Evolutionary conservation across 2,797 vertebrate genomes (phyloP).

Genomic region (Telmatherina bonti): DNA sequence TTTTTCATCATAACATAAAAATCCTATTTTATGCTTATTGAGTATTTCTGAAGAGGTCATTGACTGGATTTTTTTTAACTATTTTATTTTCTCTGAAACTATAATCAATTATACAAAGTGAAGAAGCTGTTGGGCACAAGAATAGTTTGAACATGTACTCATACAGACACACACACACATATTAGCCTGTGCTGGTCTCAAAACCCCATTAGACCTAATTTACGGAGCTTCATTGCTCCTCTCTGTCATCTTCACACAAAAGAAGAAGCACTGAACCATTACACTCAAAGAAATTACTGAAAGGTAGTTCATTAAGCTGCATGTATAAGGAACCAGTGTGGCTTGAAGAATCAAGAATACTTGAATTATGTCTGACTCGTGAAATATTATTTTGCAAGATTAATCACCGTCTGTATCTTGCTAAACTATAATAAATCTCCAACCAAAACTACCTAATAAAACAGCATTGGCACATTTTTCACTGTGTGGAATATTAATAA

Average conservation of each 20-base stretch:
- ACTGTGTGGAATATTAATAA: too few relatives aligned
- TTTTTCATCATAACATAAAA: not conserved
- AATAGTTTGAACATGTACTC: conserved; percentile 11
- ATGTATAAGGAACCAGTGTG: not conserved
- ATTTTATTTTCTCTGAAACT: conserved; percentile 4
- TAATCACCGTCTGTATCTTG: too few relatives aligned
- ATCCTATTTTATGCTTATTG: not conserved
- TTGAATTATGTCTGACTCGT: conserved; percentile 4
- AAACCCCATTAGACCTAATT: conserved; percentile 48
- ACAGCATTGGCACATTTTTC: too few relatives aligned
- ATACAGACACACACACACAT: not conserved
- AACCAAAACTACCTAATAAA: not conserved
- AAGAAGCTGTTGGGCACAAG: not conserved
- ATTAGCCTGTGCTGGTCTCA: conserved; percentile 26
- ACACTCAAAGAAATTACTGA: conserved; percentile 29
- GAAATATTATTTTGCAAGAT: not conserved
- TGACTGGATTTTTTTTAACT: conserved; percentile 12
- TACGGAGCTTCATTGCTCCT: conserved; percentile 19
- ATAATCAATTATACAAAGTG: conserved; percentile 11
- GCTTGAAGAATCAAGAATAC: not conserved
- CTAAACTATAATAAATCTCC: too few relatives aligned
- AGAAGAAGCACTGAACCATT: conserved; percentile 10
- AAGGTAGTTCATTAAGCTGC: conserved; percentile 12
- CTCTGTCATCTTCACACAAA: conserved; percentile 21
- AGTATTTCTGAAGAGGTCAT: conserved; percentile 1